Base-by-base conservation (phyloP, 2,888 invertebrate species). In the Rugalucina vietnamica region DNA sequence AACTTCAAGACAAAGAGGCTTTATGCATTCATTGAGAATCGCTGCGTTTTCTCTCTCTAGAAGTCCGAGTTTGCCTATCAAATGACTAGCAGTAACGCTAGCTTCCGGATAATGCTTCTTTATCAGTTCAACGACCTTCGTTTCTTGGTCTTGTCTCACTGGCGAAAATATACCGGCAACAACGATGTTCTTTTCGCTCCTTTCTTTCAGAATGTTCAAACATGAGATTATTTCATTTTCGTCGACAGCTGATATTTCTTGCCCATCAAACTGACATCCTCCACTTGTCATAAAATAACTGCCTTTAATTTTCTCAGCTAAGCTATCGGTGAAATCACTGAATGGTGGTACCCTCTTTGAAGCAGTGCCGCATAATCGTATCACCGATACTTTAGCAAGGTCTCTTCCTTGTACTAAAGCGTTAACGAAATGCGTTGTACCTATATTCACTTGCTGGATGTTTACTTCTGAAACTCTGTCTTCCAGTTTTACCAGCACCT, bases 351-450 rank as follows among this genome's bases (percentile, higher is more conserved):
- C 74, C 24, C 89, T 87, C 32, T 76, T 81, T 0, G 93, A 91
- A 1, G 93, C 91, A 0, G 92, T 89, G 24, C 93, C 93, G 86
- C 94, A 94, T 12, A 94, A 86, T 54, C 94, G 86, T 27, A 94
- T 88, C 5, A 93, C 92, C 0, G 91, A 88, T 32, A 94, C 93
- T 72, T 82, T 90, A 10, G 89, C 90, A 65, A 94, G 86, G 65
- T 86, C 73, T 72, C 90, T 90, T 24, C 92, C 85, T 86, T 94
- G 93, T 3, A 94, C 88, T 0, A 93, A 90, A 10, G 94, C 94
- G 83, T 94, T 94, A 3, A 94, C 91, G 85, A 94, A 94, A 82
- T 94, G 94, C 0, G 94, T 94, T 10, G 94, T 94, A 18, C 94
- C 93, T n/a, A 94, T 91, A 86, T 93, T 92, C 1, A 94, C 88